Base-by-base conservation (phyloP, 35 echinoderm and acorn worm genomes). In the Apostichopus japonicus region DNA sequence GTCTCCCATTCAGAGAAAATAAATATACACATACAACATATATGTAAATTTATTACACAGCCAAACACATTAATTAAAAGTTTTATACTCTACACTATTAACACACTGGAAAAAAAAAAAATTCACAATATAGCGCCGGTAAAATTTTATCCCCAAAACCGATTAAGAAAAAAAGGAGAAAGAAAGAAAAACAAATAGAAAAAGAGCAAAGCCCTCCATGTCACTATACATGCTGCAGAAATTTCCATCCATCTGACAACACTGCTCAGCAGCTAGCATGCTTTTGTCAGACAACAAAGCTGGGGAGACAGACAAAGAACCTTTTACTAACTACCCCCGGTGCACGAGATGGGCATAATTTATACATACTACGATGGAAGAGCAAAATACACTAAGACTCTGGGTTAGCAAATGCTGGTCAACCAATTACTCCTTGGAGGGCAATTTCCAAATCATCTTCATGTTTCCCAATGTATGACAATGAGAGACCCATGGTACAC, bases 391-490 rank as follows among this genome's bases (percentile, higher is more conserved):
- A 75, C 15, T 5, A 75, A 75, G n/a, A 75, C 71, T 75, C 81
- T 58, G 79, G 54, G 56, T 58, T 84, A 16, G 53, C 81, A 84
- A 84, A 84, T 84, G 81, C 81, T 84, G 81, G 81, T 84, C 81
- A 84, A 84, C 54, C 81, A 58, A 84, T 84, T 84, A 84, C 81
- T 84, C 81, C 81, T 84, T 23, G 54, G 81, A 84, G 81, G 81
- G 81, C 55, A 84, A 84, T 84, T 84, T 84, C 57, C 81, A 84
- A 57, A 84, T 84, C 81, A 84, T 84, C 81, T 84, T 84, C 54
- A 84, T 84, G 81, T 84, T 44, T 84, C 54, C 0, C 81, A 55
- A 84, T 84, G 81, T 84, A 84, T 84, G 81, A 84, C 81, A 84
- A 62, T 84, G 81, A 84, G 33, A 84, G 81, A 84, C 17, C 81